A percentile compares a stretch with the other conserved stretches of the same genome.
Evolutionary conservation across 2,113 vertebrate genomes (phyloP).

Genomic region (Camelus bactrianus): DNA sequence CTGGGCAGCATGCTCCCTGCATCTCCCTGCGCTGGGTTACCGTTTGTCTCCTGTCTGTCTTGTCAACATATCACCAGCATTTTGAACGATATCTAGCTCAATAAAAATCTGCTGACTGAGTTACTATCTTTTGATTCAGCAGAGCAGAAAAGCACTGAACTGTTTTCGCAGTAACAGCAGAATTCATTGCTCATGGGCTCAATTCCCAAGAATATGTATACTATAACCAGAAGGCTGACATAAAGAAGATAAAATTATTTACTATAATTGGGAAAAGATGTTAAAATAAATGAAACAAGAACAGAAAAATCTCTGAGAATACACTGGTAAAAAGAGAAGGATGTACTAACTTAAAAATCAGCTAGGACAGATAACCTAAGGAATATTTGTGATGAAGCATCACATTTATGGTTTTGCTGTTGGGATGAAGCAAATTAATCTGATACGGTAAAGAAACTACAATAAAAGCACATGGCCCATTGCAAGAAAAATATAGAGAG

Average conservation of each 20-base stretch:
- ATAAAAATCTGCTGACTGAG: not conserved
- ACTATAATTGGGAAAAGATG: not conserved
- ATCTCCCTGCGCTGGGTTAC: accelerated
- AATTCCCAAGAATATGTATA: not conserved
- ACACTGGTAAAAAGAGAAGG: not conserved
- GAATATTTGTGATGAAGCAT: not conserved
- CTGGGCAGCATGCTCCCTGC: not conserved
- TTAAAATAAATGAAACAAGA: not conserved
- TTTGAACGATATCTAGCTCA: not conserved
- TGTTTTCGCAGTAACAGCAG: not conserved
- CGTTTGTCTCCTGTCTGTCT: not conserved
- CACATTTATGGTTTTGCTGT: not conserved
- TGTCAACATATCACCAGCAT: too few species aligned
- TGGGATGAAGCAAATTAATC: not conserved
- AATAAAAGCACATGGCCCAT: not conserved
- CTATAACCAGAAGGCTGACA: not conserved
- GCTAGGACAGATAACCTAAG: not conserved
- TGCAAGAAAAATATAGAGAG: not conserved
- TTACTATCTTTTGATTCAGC: not conserved
- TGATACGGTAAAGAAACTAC: not conserved
- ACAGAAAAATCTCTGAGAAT: not conserved
- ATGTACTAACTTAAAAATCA: not conserved
- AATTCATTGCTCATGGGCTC: not conserved
- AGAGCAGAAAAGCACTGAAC: not conserved
- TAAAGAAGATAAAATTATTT: not conserved